Evolutionary conservation across 2,113 vertebrate species (phyloP).

Genomic region (Corythornis vintsioides): DNA sequence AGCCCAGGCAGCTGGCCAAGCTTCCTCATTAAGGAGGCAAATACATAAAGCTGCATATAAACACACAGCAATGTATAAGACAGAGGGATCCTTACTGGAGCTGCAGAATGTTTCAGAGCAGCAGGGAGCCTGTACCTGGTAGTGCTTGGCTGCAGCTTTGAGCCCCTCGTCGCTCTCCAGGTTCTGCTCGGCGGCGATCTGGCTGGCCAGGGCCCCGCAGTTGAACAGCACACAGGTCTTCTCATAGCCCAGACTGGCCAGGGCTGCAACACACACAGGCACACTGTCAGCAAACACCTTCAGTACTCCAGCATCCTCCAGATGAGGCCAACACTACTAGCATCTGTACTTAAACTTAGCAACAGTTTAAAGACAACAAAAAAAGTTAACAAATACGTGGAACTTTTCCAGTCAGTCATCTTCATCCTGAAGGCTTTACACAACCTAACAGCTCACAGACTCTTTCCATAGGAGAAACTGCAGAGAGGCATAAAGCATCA

Average conservation of each 20-base stretch:
- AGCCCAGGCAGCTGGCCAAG: not conserved
- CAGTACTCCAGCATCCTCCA: not conserved
- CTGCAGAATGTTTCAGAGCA: too few relatives aligned
- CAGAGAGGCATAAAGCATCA: not conserved
- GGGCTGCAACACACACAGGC: constrained; percentile 76
- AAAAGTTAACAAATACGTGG: not conserved
- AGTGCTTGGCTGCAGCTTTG: constrained; percentile 92
- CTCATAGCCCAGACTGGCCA: constrained; percentile 96
- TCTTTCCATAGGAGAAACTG: not conserved
- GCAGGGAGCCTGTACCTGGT: constrained; percentile 81
- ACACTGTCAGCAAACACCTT: not conserved
- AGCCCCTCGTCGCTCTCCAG: constrained; percentile 95
- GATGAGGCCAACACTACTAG: not conserved
- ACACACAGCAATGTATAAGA: too few relatives aligned
- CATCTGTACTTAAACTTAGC: not conserved
- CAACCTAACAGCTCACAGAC: not conserved
- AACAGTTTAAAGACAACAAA: not conserved
- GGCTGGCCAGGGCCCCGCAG: constrained; percentile 92
- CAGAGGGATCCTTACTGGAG: not conserved
- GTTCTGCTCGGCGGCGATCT: constrained; percentile 97
- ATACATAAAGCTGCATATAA: too few relatives aligned
- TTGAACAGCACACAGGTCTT: constrained; percentile 98
- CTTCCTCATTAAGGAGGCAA: not conserved
- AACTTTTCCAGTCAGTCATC: not conserved
- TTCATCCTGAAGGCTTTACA: not conserved